Conservation (phyloP, 1,140 invertebrate genomes). For the Diabrotica virgifera region DNA sequence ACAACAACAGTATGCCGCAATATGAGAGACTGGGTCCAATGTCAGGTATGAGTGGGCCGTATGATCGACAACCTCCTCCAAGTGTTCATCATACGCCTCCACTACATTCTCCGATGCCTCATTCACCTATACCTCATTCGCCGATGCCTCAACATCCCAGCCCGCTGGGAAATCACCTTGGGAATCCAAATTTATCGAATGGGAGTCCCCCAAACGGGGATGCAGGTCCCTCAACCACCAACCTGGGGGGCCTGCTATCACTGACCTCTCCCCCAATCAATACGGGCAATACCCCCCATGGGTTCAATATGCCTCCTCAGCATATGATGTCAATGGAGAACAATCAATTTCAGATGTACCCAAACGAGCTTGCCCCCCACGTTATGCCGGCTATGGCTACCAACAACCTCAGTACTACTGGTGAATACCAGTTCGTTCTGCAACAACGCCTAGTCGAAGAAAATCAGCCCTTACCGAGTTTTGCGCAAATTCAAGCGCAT, state of each 20-base stretch:
- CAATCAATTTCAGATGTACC: slow-evolving; percentile 67
- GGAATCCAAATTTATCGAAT: slow-evolving; percentile 53
- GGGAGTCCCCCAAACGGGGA: slow-evolving; percentile 87
- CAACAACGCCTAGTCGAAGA: slow-evolving; percentile 18
- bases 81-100: slow-evolving; percentile 55
- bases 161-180: slow-evolving; percentile 27
- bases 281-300: slow-evolving; percentile 27
- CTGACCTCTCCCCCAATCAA: slow-evolving; percentile 52
- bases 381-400: slow-evolving; percentile 70
- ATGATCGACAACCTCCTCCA: slow-evolving; percentile 52
- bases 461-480: slow-evolving; percentile 58
- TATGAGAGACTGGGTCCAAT: slow-evolving; percentile 32
- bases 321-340: slow-evolving; percentile 57
- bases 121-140: slow-evolving; percentile 43
- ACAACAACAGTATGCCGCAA: slow-evolving; percentile 48
- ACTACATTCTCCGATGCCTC: slow-evolving; percentile 50
- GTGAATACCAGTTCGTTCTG: slow-evolving; percentile 52
- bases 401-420: slow-evolving; percentile 72
- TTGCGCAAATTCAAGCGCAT: slow-evolving; percentile 60
- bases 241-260: slow-evolving; percentile 75
- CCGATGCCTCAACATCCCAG: slow-evolving; percentile 27
- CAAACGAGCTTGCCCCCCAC: slow-evolving; percentile 80
- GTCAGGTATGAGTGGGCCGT: slow-evolving; percentile 50
- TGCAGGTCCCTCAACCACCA: slow-evolving; percentile 66
- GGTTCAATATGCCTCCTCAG: slow-evolving; percentile 48